Conservation (phyloP, 2,797 vertebrate genomes). For the Ateles fusciceps region DNA sequence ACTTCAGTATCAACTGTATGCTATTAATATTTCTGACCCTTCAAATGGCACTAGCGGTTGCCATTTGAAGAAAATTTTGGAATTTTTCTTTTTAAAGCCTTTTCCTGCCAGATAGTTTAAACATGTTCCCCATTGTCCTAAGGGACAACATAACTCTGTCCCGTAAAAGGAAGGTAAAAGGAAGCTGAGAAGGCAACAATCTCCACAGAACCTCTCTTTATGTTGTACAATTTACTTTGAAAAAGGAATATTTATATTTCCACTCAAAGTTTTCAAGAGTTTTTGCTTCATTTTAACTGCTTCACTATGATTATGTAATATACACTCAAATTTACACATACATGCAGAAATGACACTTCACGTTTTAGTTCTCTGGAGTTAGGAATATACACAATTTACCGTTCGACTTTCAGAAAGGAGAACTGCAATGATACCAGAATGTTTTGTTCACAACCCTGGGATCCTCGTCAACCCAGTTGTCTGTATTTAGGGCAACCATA, state of each 20-base stretch:
- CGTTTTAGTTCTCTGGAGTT: background rate
- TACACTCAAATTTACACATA: background rate
- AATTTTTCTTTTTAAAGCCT: background rate
- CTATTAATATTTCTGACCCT: background rate
- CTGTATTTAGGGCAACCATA: background rate
- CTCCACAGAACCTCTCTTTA: background rate
- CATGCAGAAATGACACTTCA: background rate
- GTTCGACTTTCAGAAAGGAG: background rate
- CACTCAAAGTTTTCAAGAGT: background rate
- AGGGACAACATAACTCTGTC: background rate
- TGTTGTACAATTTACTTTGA: background rate
- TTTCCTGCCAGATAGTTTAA: background rate
- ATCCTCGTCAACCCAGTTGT: background rate
- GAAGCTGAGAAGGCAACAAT: background rate
- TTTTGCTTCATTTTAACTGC: background rate
- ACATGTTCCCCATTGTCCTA: background rate
- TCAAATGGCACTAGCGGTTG: background rate
- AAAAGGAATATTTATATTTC: background rate
- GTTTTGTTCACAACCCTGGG: background rate
- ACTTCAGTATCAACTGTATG: background rate
- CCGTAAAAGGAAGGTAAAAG: too few species aligned
- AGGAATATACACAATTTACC: background rate
- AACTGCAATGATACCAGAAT: background rate
- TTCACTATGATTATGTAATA: background rate
- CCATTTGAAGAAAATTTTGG: background rate